Evolutionary conservation across 2,797 vertebrate genomes (phyloP).

Genomic region (Intellagama lesueurii): DNA sequence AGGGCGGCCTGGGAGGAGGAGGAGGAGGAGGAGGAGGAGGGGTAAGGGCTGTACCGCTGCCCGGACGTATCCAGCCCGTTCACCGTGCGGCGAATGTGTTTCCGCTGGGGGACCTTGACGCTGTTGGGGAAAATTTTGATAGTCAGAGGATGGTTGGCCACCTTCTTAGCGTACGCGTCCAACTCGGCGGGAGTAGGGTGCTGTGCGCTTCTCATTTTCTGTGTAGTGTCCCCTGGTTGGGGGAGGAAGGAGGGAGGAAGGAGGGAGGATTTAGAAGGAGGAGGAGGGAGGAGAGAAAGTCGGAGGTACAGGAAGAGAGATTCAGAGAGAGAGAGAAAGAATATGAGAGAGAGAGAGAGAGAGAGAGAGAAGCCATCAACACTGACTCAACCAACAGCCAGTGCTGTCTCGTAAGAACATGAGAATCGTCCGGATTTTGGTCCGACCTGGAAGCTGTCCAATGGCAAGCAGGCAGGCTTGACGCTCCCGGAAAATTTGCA

Average conservation of each 20-base stretch:
- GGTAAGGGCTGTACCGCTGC: conserved; percentile 98
- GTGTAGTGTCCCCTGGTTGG: conserved; percentile 96
- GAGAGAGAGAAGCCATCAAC: conserved; percentile 16
- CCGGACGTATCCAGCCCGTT: conserved; percentile 98
- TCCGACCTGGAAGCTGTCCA: background rate
- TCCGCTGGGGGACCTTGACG: conserved; percentile 98
- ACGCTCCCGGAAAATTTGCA: too few relatives aligned
- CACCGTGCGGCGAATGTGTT: conserved; percentile 97
- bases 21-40: conserved; percentile 78
- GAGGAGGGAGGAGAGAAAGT: background rate
- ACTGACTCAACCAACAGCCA: conserved; percentile 25
- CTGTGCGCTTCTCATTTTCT: conserved; percentile 99
- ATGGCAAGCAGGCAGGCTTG: background rate
- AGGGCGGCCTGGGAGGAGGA: conserved; percentile 86
- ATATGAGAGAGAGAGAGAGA: background rate
- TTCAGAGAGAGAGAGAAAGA: background rate
- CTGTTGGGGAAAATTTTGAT: conserved; percentile 99
- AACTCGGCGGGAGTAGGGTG: conserved; percentile 99
- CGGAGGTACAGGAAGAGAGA: background rate
- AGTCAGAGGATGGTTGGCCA: conserved; percentile 98
- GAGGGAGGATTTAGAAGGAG: background rate
- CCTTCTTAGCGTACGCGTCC: conserved; percentile 99
- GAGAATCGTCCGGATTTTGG: background rate
- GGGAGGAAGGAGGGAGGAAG: background rate
- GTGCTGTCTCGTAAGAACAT: conserved; percentile 1